phyloP scores from a whole-genome alignment of 2,797 vertebrate species.

The Platalea minor region DNA sequence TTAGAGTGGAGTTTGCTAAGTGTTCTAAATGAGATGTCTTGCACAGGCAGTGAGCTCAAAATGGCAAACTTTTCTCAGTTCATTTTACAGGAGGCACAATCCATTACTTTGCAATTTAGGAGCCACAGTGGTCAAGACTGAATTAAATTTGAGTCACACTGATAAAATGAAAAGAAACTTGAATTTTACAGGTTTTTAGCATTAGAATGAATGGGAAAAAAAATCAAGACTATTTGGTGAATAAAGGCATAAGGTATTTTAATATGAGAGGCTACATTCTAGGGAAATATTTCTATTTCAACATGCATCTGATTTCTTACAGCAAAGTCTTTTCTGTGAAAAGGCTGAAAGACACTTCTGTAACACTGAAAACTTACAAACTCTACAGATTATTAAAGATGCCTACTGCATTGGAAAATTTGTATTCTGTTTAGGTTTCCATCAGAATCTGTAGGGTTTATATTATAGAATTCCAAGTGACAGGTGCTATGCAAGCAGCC shows the following conservation, averaged over 20 bases:
- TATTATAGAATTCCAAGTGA: constrained; percentile 41
- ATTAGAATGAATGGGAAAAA: not conserved
- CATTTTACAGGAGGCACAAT: constrained; percentile 36
- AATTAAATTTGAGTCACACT: constrained; percentile 51
- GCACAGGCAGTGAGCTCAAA: constrained; percentile 49
- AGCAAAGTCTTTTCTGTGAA: not conserved
- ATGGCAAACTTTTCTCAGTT: constrained; percentile 45
- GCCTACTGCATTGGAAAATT: not conserved
- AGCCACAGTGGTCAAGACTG: constrained; percentile 19
- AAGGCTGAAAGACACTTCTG: constrained; percentile 6
- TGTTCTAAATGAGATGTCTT: constrained; percentile 46
- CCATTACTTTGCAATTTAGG: constrained; percentile 49
- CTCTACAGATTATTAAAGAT: not conserved
- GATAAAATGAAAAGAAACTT: constrained; percentile 37
- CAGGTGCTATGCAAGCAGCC: constrained; percentile 2
- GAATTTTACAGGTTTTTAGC: constrained; percentile 6
- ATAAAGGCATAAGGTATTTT: not conserved
- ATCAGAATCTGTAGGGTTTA: constrained; percentile 38
- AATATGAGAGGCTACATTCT: not conserved
- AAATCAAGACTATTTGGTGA: not conserved
- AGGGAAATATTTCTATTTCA: not conserved
- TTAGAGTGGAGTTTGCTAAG: constrained; percentile 63
- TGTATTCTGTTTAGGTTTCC: constrained; percentile 48
- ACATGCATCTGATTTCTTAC: not conserved
- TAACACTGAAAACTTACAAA: constrained; percentile 19